Evolutionary conservation across 2,113 vertebrate species (phyloP), one percentile per base, ranked within the genome.

Genomic region (Xyrauchen texanus): DNA sequence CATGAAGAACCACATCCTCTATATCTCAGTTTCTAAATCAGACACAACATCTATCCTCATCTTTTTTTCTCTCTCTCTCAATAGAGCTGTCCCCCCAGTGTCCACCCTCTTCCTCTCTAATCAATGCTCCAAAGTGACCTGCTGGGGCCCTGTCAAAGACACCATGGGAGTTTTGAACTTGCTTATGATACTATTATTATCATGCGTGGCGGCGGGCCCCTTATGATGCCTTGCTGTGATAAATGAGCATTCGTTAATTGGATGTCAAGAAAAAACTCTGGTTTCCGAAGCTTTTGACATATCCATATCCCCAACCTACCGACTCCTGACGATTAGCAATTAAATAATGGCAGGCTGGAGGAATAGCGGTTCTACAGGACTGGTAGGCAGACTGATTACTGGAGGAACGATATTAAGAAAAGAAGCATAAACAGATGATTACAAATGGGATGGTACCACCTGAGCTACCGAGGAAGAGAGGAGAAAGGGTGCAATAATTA

Each of bases 341-440:
- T 82, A 84, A 82, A 79, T 80, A 76, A 80, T 83, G 80, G 74
- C 77, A 81, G 78, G 57, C 80, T 51, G 65, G 55, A 78, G 90
- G 76, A 90, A 84, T 81, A 85, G 91, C 87, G 77, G 83, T 85
- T 88, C 93, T 85, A 84, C 83, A 21, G 83, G 85, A 85, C 91
- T 53, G 75, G 86, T 88, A 84, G 86, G 84, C 87, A 90, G 90
- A 91, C 87, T 89, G 90, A 94, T 94, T 89, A 90, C 65, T 64
- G 79, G 73, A 15, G 80, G 83, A 80, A 89, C 89, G 85, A 88
- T 86, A 91, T 89, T 89, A 88, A 71, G 0, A 34, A 42, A 83
- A 80, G 74, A 85, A 78, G 68, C 85, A 86, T 88, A 87, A 90
- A 88, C 84, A 86, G 83, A 90, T 89, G 89, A 90, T 89, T 90